Evolutionary conservation across 2,113 vertebrate species (phyloP).

Genomic region (Protobothrops flavoviridis): DNA sequence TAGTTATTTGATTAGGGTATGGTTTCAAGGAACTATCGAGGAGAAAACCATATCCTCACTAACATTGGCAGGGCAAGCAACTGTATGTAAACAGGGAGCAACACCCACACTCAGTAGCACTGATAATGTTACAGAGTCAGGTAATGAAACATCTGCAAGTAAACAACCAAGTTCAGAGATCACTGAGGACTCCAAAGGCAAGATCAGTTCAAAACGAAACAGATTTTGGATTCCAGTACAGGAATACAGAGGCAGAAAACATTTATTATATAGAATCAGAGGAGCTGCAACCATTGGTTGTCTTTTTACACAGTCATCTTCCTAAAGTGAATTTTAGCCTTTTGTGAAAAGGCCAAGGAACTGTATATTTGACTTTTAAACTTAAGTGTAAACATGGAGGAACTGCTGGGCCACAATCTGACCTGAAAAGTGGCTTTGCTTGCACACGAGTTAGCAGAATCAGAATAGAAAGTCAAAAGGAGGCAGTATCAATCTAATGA

Average conservation of each 20-base stretch:
- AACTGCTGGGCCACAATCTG: not conserved
- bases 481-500: conserved; percentile 15
- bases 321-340: conserved; percentile 12
- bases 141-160: no score
- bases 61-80: no score
- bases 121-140: no score
- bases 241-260: not conserved
- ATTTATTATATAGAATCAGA: not conserved
- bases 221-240: not conserved
- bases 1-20: no score
- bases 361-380: not conserved
- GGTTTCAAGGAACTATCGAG: no score
- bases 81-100: no score
- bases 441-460: not conserved
- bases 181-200: not conserved
- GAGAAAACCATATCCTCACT: no score
- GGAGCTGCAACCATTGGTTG: not conserved
- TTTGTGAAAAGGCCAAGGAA: not conserved
- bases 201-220: not conserved
- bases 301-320: conserved; percentile 6
- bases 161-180: no score
- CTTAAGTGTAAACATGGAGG: not conserved
- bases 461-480: conserved; percentile 14
- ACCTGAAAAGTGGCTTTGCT: not conserved
- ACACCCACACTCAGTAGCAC: no score